Percentiles rank a stretch among this genome's conserved stretches.
phyloP scores from a whole-genome alignment of 2,113 vertebrate species.

The Thermophis baileyi region DNA sequence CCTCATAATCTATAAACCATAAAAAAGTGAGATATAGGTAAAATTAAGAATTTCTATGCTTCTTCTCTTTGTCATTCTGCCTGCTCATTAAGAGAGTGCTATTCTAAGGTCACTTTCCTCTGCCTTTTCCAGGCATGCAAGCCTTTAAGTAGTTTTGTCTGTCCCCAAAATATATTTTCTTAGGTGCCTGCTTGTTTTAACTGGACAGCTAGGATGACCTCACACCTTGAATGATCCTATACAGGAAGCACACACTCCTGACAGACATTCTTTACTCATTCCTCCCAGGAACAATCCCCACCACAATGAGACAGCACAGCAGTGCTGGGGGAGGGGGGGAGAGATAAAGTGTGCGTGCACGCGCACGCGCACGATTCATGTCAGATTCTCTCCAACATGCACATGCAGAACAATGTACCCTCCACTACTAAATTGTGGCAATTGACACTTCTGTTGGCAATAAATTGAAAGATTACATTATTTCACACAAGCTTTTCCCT shows the following conservation, averaged over 20 bases:
- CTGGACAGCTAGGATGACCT: background rate
- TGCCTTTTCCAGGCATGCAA: background rate
- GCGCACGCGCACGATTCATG: too few relatives aligned
- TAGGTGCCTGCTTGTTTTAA: background rate
- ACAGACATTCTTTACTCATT: background rate
- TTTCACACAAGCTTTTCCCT: background rate
- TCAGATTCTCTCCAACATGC: background rate
- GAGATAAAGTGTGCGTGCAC: too few relatives aligned
- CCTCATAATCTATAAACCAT: background rate
- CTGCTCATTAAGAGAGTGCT: background rate
- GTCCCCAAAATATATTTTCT: background rate
- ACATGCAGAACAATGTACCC: background rate
- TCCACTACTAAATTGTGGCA: background rate
- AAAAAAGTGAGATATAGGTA: background rate
- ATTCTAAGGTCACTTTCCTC: background rate
- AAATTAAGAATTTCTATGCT: background rate
- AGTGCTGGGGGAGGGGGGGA: background rate
- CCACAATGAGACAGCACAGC: background rate
- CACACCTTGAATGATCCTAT: background rate
- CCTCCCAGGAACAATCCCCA: background rate
- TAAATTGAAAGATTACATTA: background rate
- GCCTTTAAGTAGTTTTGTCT: background rate
- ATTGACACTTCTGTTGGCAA: background rate
- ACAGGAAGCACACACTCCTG: background rate
- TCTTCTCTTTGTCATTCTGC: background rate